Evolutionary conservation across 2,797 vertebrate species (phyloP).

Genomic region (Echeneis naucrates): DNA sequence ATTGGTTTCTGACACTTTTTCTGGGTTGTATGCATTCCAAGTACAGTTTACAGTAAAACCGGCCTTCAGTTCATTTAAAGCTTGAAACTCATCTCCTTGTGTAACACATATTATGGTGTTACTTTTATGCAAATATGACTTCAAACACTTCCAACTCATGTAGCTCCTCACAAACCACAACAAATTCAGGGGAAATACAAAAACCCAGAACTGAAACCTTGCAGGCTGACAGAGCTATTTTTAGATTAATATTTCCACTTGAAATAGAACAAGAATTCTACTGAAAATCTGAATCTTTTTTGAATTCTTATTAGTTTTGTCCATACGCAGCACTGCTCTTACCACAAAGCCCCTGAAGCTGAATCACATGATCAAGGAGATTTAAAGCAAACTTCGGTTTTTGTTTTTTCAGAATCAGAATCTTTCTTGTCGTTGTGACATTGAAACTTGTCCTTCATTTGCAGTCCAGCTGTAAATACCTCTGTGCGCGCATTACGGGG

Average conservation of each 20-base stretch:
- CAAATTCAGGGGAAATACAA: constrained; percentile 33
- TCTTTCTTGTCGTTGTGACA: too few species aligned
- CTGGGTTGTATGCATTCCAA: too few species aligned
- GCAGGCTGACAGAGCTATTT: not conserved
- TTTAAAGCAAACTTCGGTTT: too few species aligned
- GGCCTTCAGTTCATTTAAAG: too few species aligned
- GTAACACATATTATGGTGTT: not conserved
- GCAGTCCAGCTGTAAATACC: constrained; percentile 1
- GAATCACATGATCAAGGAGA: constrained; percentile 14
- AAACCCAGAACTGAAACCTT: constrained; percentile 16
- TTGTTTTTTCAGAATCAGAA: too few species aligned
- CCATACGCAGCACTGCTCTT: constrained; percentile 5
- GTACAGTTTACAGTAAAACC: too few species aligned
- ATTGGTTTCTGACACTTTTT: not conserved
- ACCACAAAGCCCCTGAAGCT: constrained; percentile 11
- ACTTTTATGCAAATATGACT: not conserved
- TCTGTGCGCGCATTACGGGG: constrained; percentile 4
- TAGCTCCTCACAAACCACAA: not conserved
- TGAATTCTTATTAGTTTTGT: not conserved
- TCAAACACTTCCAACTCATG: not conserved
- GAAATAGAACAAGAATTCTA: not conserved
- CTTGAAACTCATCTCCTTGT: not conserved
- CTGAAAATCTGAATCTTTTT: not conserved
- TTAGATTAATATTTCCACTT: not conserved
- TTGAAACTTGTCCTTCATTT: constrained; percentile 10